These are phyloP conservation scores for Gymnoscopelus microlampas DNA, from an alignment of 2,797 vertebrate species.

Conservation along the genomic window DNA sequence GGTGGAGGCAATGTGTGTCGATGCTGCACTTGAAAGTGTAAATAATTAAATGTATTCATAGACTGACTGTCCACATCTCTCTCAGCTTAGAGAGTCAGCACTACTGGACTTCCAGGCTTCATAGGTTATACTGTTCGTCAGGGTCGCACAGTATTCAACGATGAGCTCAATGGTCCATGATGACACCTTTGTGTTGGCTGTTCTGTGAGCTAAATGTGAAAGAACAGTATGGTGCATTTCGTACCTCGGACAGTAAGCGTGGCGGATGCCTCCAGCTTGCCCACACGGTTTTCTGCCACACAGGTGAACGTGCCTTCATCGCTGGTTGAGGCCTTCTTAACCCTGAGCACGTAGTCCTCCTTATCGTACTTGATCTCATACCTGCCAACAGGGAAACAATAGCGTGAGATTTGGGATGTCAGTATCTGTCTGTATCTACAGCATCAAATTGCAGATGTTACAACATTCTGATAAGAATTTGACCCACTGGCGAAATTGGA, in stretches of 20 bases:
- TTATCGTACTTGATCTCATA: conserved; percentile 97
- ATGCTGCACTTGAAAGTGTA: conserved; percentile 66
- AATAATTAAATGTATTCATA: conserved; percentile 82
- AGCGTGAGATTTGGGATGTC: conserved; percentile 19
- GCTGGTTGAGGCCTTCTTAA: conserved; percentile 88
- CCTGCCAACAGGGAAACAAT: conserved; percentile 71
- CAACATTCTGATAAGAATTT: conserved; percentile 22
- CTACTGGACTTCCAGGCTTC: conserved; percentile 31
- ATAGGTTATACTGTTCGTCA: conserved; percentile 23
- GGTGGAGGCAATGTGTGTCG: conserved; percentile 40
- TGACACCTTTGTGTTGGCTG: conserved; percentile 16
- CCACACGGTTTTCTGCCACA: conserved; percentile 95
- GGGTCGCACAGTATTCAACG: conserved; percentile 13
- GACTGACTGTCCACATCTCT: conserved; percentile 65
- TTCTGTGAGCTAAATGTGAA: conserved; percentile 7
- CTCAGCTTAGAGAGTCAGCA: conserved; percentile 43
- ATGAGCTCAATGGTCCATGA: conserved; percentile 13
- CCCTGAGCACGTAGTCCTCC: conserved; percentile 94
- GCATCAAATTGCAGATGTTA: conserved; percentile 18
- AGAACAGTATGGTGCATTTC: conserved; percentile 30
- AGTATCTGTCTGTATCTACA: not conserved
- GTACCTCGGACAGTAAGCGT: conserved; percentile 96
- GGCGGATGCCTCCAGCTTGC: conserved; percentile 93
- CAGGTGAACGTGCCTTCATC: conserved; percentile 95
- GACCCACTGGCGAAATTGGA: conserved; percentile 7